Percentiles rank a stretch among this genome's conserved stretches.
phyloP scores from a whole-genome alignment of 2,797 vertebrate genomes.

The Phataginus tricuspis region DNA sequence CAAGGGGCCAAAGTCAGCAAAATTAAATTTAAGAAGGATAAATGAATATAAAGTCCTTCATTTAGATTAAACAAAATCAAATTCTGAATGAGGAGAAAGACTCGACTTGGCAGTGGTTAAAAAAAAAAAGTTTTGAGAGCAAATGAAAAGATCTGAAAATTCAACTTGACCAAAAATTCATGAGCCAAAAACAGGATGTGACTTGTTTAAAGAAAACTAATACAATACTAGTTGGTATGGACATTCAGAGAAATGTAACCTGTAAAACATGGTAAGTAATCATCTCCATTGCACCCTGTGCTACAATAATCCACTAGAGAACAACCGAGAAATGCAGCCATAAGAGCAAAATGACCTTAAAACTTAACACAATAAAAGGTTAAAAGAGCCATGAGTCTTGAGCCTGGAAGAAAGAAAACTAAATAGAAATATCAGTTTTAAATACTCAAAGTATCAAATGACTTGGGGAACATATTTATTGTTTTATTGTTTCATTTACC shows the following conservation, averaged over 20 bases:
- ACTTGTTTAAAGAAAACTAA: conserved; percentile 66
- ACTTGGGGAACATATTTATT: not conserved
- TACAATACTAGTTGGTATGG: conserved; percentile 41
- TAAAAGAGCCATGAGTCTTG: not conserved
- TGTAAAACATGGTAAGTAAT: conserved; percentile 30
- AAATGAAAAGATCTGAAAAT: conserved; percentile 61
- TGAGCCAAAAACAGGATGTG: conserved; percentile 65
- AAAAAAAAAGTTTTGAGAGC: not conserved
- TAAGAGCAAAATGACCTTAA: not conserved
- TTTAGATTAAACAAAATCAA: conserved; percentile 62
- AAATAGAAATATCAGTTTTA: conserved; percentile 29
- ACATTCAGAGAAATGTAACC: conserved; percentile 71
- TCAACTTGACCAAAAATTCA: conserved; percentile 59
- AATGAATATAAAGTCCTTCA: conserved; percentile 48
- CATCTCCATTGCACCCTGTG: not conserved
- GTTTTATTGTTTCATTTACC: not conserved
- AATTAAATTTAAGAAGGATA: conserved; percentile 60
- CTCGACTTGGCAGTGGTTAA: conserved; percentile 49
- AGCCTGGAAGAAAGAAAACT: not conserved
- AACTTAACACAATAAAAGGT: not conserved
- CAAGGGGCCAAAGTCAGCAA: conserved; percentile 38
- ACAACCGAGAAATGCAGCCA: conserved; percentile 18
- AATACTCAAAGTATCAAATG: not conserved
- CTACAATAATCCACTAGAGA: conserved; percentile 27
- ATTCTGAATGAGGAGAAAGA: conserved; percentile 52